Conservation (phyloP, 2,797 vertebrate genomes). For the Paratrypauchen microcephalus region DNA sequence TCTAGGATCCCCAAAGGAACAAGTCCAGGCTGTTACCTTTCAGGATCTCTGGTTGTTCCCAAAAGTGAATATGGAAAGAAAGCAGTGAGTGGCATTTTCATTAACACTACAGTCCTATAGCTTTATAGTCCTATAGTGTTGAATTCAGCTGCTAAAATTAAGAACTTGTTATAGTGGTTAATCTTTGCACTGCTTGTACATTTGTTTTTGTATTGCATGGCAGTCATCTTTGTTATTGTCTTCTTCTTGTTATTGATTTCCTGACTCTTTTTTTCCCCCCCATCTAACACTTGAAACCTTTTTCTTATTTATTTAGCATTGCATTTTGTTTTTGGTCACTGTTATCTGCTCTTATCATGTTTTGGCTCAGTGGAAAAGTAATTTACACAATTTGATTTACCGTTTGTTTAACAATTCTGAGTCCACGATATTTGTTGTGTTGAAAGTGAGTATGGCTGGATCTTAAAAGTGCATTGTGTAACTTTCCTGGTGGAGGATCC, state of each 20-base stretch:
- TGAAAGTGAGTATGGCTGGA: background rate
- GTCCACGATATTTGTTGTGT: background rate
- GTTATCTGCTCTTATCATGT: background rate
- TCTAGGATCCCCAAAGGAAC: conserved; percentile 94
- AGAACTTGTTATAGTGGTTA: background rate
- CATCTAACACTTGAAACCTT: background rate
- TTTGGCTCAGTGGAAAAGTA: background rate
- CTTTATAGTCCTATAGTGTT: background rate
- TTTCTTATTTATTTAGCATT: background rate
- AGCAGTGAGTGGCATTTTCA: conserved; percentile 88
- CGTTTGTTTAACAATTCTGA: background rate
- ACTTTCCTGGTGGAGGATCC: too few species aligned
- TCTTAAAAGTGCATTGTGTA: background rate
- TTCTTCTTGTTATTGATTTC: background rate
- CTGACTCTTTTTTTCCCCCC: background rate
- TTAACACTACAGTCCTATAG: background rate
- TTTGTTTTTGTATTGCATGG: background rate
- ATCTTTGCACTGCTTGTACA: background rate
- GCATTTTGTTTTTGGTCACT: conserved; percentile 4
- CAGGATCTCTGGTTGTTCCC: conserved; percentile 89
- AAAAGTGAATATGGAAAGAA: conserved; percentile 98
- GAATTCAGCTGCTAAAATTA: background rate
- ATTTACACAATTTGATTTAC: background rate
- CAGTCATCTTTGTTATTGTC: background rate
- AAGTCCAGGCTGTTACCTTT: conserved; percentile 92